Evolutionary conservation across 2,888 invertebrate species (phyloP).

Genomic region (Andrena fulva): DNA sequence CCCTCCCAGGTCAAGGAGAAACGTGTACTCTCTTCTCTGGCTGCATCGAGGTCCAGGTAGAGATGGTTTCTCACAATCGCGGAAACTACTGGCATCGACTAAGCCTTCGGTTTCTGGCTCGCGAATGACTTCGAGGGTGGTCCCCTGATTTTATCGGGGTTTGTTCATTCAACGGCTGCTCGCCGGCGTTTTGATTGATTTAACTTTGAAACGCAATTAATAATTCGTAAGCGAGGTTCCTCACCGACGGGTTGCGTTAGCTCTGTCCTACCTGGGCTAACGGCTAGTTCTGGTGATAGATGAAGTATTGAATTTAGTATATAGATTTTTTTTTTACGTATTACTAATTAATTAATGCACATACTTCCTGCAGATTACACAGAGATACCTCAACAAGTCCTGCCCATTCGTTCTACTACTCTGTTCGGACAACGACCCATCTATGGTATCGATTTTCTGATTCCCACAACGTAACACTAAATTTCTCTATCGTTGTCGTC

Average conservation of each 20-base stretch:
- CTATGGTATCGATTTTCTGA: constrained; percentile 70
- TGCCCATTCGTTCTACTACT: background rate
- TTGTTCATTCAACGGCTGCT: constrained; percentile 8
- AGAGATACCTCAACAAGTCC: background rate
- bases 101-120: constrained; percentile 1
- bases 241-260: constrained; percentile 20
- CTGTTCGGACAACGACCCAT: constrained; percentile 18
- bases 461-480: constrained; percentile 79
- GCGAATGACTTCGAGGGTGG: constrained; percentile 48
- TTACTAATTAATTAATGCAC: background rate
- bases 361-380: no score
- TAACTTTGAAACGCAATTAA: constrained; percentile 42
- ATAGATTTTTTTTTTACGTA: background rate
- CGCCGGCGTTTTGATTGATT: constrained; percentile 44
- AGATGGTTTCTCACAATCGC: constrained; percentile 53
- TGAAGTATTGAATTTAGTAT: constrained; percentile 23
- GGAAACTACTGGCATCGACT: constrained; percentile 50
- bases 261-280: constrained; percentile 17
- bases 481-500: constrained; percentile 43
- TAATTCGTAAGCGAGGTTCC: constrained; percentile 34
- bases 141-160: constrained; percentile 10
- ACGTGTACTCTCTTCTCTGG: constrained; percentile 11
- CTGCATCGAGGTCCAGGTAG: background rate
- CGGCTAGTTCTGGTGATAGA: constrained; percentile 26
- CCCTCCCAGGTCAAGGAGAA: constrained; percentile 43